phyloP scores from a whole-genome alignment of 2,888 invertebrate genomes.

The Zhengitettix transpicula region DNA sequence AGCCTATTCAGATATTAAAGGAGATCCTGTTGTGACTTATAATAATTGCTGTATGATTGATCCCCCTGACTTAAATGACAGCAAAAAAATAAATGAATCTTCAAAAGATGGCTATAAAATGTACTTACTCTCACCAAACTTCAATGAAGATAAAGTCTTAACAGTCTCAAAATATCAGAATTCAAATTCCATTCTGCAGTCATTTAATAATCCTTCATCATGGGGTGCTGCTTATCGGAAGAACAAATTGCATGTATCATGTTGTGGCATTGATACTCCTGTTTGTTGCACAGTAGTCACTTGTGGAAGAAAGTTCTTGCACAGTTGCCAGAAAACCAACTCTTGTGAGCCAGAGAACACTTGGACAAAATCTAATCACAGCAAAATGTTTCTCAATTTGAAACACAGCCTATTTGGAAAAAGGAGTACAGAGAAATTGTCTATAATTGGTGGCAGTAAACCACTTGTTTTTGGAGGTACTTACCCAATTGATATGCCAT shows the following conservation, averaged over 20 bases:
- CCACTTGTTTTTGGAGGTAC: constrained; percentile 72
- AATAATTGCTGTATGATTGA: no score
- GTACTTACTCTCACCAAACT: no score
- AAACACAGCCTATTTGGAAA: constrained; percentile 8
- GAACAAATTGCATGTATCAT: background rate
- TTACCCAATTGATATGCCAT: constrained; percentile 66
- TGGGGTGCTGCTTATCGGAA: background rate
- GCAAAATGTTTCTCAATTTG: constrained; percentile 14
- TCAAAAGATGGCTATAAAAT: no score
- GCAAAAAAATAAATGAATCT: no score
- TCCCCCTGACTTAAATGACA: no score
- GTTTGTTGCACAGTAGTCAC: background rate
- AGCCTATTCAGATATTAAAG: no score
- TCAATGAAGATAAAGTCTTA: no score
- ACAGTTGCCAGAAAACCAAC: constrained; percentile 4
- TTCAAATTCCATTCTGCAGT: no score
- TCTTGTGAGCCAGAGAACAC: constrained; percentile 45
- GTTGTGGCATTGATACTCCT: background rate
- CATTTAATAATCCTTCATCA: no score
- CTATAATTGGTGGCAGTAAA: constrained; percentile 24
- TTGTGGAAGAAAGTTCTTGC: background rate
- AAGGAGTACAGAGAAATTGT: constrained; percentile 2
- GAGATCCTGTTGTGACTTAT: no score
- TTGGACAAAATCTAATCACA: constrained; percentile 29
- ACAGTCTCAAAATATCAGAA: no score